A percentile compares a stretch with the other conserved stretches of the same genome.
phyloP scores from a whole-genome alignment of 2,888 invertebrate species.

The Bursaphelenchus okinawaensis region DNA sequence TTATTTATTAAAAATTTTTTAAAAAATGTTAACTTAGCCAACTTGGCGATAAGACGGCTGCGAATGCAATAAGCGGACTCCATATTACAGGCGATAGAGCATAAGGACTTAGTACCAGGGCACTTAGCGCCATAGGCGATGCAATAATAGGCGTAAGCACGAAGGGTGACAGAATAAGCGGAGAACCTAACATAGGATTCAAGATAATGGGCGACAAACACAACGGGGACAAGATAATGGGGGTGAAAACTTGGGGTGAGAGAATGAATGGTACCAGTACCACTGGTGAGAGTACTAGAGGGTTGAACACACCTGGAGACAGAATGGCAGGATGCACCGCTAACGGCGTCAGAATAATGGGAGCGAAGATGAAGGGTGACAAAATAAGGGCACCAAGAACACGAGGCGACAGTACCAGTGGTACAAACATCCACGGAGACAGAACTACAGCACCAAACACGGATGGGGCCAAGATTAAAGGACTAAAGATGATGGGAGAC shows the following conservation, averaged over 20 bases:
- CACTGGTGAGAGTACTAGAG: conserved; percentile 34
- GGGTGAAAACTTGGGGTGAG: conserved; percentile 39
- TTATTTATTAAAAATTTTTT: too few relatives aligned
- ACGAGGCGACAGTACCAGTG: conserved; percentile 30
- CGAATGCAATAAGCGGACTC: conserved; percentile 40
- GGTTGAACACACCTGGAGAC: conserved; percentile 33
- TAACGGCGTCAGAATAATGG: conserved; percentile 36
- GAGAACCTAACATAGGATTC: conserved; percentile 35
- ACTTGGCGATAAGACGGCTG: conserved; percentile 32
- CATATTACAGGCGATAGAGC: conserved; percentile 37
- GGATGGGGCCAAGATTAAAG: conserved; percentile 34
- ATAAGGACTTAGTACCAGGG: conserved; percentile 38
- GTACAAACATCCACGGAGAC: conserved; percentile 30
- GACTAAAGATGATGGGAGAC: conserved; percentile 43
- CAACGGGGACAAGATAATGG: conserved; percentile 29
- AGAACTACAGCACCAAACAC: conserved; percentile 27
- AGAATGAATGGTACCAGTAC: conserved; percentile 39
- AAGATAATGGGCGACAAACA: conserved; percentile 30
- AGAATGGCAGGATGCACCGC: conserved; percentile 34
- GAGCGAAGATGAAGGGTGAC: conserved; percentile 34
- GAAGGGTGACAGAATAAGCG: conserved; percentile 39
- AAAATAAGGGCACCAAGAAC: conserved; percentile 31
- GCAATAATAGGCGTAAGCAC: conserved; percentile 37
- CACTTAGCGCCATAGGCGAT: conserved; percentile 38
- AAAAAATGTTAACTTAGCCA: conserved; percentile 21